Conservation (phyloP, 2,888 invertebrate species). For the Monoplex corrugatus region DNA sequence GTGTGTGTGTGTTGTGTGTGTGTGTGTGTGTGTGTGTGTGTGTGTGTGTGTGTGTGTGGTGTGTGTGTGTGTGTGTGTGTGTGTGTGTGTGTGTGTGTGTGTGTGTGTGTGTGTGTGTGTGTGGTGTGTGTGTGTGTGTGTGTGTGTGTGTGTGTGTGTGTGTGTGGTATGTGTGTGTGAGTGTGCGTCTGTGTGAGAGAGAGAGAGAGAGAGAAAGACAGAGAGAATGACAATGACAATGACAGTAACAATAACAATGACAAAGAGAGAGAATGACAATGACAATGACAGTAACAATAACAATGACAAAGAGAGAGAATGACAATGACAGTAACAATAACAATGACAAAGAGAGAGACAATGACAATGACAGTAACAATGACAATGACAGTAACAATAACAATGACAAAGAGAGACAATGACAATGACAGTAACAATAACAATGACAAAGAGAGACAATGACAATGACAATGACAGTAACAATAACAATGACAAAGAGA, state of each 20-base stretch:
- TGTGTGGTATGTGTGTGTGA: too few relatives aligned
- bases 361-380: not conserved
- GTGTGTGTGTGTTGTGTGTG: too few relatives aligned
- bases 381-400: not conserved
- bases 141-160: too few relatives aligned
- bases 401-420: not conserved
- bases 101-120: not conserved
- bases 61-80: slow-evolving; percentile 13
- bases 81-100: not conserved
- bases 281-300: not conserved
- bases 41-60: not conserved
- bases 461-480: slow-evolving; percentile 11
- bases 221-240: not conserved
- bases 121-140: too few relatives aligned
- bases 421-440: not conserved
- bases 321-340: not conserved
- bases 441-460: slow-evolving; percentile 16
- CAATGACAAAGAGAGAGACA: not conserved
- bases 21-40: too few relatives aligned
- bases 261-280: not conserved
- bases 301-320: not conserved
- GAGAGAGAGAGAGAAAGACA: slow-evolving; percentile 31
- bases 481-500: not conserved
- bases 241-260: not conserved
- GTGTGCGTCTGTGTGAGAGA: not conserved